Evolutionary conservation across 2,888 invertebrate genomes (phyloP).

Genomic region (Drosophila maculinotata): DNA sequence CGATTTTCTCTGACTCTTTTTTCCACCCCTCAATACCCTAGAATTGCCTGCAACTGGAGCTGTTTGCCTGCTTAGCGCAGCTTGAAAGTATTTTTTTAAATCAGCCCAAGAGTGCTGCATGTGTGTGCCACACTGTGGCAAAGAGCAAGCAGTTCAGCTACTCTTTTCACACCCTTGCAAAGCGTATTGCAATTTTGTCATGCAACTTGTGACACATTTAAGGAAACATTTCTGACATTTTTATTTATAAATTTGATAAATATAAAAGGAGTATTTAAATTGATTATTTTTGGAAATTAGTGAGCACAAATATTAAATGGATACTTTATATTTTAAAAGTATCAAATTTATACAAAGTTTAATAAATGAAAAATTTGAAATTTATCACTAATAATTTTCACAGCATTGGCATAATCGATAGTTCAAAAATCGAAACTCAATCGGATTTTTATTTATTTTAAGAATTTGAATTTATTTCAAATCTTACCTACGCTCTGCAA

Average conservation of each 20-base stretch:
- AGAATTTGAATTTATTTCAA: background rate
- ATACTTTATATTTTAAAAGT: too few relatives aligned
- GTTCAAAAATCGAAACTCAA: too few relatives aligned
- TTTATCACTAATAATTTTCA: too few relatives aligned
- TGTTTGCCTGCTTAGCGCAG: conserved; percentile 70
- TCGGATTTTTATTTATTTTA: background rate
- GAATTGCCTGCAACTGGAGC: conserved; percentile 32
- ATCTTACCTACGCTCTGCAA: too few relatives aligned
- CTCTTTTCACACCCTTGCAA: background rate
- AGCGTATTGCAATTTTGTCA: background rate
- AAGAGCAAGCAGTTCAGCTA: background rate
- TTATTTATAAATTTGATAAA: too few relatives aligned
- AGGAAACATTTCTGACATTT: too few relatives aligned
- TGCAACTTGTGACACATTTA: background rate
- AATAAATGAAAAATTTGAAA: too few relatives aligned
- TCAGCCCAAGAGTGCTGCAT: conserved; percentile 3
- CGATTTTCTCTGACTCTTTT: background rate
- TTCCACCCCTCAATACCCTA: background rate
- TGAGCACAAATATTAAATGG: too few relatives aligned
- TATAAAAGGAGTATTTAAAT: too few relatives aligned
- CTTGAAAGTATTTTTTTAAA: conserved; percentile 75
- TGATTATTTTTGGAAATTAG: too few relatives aligned
- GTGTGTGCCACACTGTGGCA: conserved; percentile 6
- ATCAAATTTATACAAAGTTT: too few relatives aligned
- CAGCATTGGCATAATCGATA: too few relatives aligned